Percentiles rank a stretch among this genome's conserved stretches.
phyloP scores from a whole-genome alignment of 2,797 vertebrate species.

The Antrozous pallidus region DNA sequence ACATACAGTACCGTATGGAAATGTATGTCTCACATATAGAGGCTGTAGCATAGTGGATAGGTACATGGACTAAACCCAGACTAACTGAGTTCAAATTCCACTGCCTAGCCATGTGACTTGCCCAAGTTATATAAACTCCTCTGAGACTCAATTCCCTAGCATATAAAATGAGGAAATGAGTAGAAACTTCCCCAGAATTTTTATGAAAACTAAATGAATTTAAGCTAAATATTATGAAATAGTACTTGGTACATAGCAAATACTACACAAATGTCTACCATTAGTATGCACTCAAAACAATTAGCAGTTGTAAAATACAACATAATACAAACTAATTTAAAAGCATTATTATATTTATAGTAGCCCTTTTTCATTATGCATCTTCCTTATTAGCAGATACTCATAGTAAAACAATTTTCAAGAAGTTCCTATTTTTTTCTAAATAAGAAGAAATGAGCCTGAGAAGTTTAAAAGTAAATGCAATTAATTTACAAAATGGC shows the following conservation, averaged over 20 bases:
- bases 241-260: not conserved
- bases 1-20: not conserved
- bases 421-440: not conserved
- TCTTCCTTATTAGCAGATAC: not conserved
- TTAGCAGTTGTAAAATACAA: not conserved
- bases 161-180: not conserved
- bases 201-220: not conserved
- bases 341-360: not conserved
- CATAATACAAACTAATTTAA: not conserved
- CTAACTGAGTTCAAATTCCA: not conserved
- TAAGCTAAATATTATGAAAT: not conserved
- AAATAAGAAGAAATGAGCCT: not conserved
- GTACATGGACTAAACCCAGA: not conserved
- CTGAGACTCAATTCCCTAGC: not conserved
- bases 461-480: not conserved
- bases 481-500: not conserved
- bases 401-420: not conserved
- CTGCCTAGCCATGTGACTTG: not conserved
- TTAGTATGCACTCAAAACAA: not conserved
- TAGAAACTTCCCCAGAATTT: not conserved
- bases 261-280: not conserved
- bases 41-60: not conserved
- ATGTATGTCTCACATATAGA: not conserved
- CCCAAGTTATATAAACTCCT: not conserved
- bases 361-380: not conserved